Conservation (phyloP, 2,888 invertebrate species). For the Acheta domesticus region DNA sequence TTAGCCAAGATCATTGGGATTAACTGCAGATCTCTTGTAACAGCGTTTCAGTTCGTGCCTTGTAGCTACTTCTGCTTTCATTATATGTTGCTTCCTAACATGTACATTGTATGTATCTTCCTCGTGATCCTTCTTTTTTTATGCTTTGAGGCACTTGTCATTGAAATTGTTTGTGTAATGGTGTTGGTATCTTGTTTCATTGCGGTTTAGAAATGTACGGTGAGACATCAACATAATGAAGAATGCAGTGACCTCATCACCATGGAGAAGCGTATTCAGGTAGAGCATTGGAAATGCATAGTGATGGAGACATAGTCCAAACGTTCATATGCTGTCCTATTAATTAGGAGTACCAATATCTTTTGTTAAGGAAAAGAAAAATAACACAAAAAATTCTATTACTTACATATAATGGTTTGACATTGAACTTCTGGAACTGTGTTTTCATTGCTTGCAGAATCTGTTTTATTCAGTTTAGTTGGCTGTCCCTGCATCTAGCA, state of each 20-base stretch:
- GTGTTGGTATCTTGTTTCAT: conserved; percentile 31
- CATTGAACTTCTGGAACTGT: background rate
- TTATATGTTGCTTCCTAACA: no score
- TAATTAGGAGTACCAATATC: no score
- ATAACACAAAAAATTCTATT: no score
- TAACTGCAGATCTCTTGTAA: no score
- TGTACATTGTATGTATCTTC: no score
- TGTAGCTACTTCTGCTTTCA: no score
- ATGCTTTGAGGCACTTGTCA: background rate
- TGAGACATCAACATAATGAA: conserved; percentile 88
- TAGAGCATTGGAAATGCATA: conserved; percentile 42
- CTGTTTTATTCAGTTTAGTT: background rate
- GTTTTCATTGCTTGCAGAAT: background rate
- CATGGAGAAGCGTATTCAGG: conserved; percentile 86
- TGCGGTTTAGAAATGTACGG: conserved; percentile 72
- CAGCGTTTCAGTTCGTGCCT: no score
- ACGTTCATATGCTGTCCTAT: no score
- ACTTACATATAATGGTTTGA: background rate
- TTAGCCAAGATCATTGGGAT: no score
- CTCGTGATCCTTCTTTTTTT: no score
- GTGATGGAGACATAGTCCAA: background rate
- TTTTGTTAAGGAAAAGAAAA: no score
- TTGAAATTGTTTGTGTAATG: conserved; percentile 29
- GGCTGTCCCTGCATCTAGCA: conserved; percentile 22
- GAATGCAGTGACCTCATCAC: conserved; percentile 90